Conservation (phyloP, 1,140 invertebrate species). For the Neuroterus valhalla region DNA sequence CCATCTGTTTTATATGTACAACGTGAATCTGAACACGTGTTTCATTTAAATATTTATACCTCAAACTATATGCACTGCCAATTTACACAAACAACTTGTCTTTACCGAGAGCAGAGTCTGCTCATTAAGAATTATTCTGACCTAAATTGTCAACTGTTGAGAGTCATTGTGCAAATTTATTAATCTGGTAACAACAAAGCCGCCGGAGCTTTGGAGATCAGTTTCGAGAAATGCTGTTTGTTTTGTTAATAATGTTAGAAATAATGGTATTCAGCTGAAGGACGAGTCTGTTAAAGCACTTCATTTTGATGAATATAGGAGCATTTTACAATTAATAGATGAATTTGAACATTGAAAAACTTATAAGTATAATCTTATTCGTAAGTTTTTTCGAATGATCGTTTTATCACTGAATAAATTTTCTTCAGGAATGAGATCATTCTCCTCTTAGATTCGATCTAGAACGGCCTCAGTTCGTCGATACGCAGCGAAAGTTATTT, state of each 20-base stretch:
- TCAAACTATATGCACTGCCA: slow-evolving; percentile 61
- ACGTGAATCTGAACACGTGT: slow-evolving; percentile 67
- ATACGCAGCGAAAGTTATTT: too few species aligned
- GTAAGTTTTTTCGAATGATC: too few species aligned
- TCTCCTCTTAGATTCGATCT: too few species aligned
- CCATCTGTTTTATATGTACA: slow-evolving; percentile 66
- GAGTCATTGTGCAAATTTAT: slow-evolving; percentile 3
- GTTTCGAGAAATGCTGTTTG: not conserved
- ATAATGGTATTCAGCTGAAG: slow-evolving; percentile 22
- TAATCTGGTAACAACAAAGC: not conserved
- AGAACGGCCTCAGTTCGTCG: too few species aligned
- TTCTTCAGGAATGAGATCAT: too few species aligned
- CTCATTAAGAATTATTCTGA: slow-evolving; percentile 45
- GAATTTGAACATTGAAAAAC: too few species aligned
- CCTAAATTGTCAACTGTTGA: slow-evolving; percentile 25
- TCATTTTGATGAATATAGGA: too few species aligned
- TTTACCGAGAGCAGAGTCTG: slow-evolving; percentile 40
- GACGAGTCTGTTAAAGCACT: not conserved
- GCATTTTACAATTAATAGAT: too few species aligned
- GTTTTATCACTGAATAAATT: too few species aligned
- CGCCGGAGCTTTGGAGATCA: not conserved
- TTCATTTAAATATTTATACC: slow-evolving; percentile 64
- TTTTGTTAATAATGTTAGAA: slow-evolving; percentile 15
- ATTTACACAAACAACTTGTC: slow-evolving; percentile 58
- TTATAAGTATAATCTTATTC: too few species aligned